These are phyloP conservation scores for Nyctereutes procyonoides DNA, from an alignment of 2,113 vertebrate genomes.

Conservation along the genomic window DNA sequence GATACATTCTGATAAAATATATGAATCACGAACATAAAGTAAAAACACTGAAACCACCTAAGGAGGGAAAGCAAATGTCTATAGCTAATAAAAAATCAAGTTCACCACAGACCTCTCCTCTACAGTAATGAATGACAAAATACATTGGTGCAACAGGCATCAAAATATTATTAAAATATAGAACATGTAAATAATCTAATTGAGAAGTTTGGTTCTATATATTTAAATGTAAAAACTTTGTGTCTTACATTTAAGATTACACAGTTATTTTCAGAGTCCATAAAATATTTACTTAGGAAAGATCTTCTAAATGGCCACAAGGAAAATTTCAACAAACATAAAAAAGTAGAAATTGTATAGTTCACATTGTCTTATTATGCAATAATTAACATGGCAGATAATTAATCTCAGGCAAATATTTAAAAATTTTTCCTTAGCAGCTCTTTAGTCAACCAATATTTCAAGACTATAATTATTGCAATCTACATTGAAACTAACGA, in stretches of 20 bases:
- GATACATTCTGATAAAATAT: neutral
- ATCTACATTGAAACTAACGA: neutral
- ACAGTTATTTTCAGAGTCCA: neutral
- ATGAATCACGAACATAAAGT: neutral
- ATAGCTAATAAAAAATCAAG: neutral
- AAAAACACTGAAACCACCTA: neutral
- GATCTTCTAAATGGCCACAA: neutral
- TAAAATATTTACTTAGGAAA: neutral
- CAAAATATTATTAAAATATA: neutral
- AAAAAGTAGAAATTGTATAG: neutral
- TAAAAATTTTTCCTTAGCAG: neutral
- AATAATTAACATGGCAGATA: neutral
- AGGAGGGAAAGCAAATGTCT: neutral
- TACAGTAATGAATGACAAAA: neutral
- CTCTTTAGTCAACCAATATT: neutral
- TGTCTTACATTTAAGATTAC: neutral
- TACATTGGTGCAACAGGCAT: neutral
- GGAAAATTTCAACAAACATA: neutral
- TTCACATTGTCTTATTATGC: neutral
- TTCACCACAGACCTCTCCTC: neutral
- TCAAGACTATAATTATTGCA: neutral
- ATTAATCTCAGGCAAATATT: neutral
- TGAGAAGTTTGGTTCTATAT: neutral
- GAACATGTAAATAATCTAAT: neutral
- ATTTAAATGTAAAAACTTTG: neutral